phyloP scores from a whole-genome alignment of 2,888 invertebrate species.

The Apodemia zela region DNA sequence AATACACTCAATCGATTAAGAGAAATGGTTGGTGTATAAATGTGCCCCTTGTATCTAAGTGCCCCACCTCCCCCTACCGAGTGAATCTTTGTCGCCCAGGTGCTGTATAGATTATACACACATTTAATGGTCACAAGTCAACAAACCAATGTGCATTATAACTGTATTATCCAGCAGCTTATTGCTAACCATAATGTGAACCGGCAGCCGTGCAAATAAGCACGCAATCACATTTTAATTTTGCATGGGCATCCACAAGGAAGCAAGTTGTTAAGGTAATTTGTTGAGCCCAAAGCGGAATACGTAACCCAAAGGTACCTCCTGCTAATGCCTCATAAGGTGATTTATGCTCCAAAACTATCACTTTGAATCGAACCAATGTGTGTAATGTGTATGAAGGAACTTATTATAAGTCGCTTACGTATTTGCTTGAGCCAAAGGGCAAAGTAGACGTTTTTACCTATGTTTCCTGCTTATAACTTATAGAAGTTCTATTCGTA shows the following conservation, averaged over 20 bases:
- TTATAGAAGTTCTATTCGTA: background rate
- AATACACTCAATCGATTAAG: too few relatives aligned
- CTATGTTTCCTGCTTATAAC: background rate
- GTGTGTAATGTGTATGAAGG: constrained; percentile 7
- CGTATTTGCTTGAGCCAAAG: constrained; percentile 11
- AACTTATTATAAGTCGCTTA: constrained; percentile 10
- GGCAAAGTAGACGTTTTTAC: background rate
- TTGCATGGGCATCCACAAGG: constrained; percentile 19
- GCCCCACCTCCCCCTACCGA: too few relatives aligned
- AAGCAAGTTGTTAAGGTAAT: constrained; percentile 18
- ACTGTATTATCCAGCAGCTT: constrained; percentile 18
- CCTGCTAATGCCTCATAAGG: constrained; percentile 1
- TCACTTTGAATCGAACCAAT: constrained; percentile 11
- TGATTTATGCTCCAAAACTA: constrained; percentile 14
- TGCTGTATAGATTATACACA: background rate
- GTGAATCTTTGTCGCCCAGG: too few relatives aligned
- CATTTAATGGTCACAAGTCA: constrained; percentile 19
- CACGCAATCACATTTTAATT: constrained; percentile 22
- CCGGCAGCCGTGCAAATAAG: constrained; percentile 18
- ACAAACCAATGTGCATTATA: constrained; percentile 20
- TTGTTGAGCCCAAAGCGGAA: constrained; percentile 13
- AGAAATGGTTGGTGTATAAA: too few relatives aligned
- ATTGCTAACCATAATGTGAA: constrained; percentile 15
- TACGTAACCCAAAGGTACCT: background rate
- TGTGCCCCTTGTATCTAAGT: too few relatives aligned